These are phyloP conservation scores for Xenus cinereus DNA, from an alignment of 2,113 vertebrate species.

Conservation along the genomic window DNA sequence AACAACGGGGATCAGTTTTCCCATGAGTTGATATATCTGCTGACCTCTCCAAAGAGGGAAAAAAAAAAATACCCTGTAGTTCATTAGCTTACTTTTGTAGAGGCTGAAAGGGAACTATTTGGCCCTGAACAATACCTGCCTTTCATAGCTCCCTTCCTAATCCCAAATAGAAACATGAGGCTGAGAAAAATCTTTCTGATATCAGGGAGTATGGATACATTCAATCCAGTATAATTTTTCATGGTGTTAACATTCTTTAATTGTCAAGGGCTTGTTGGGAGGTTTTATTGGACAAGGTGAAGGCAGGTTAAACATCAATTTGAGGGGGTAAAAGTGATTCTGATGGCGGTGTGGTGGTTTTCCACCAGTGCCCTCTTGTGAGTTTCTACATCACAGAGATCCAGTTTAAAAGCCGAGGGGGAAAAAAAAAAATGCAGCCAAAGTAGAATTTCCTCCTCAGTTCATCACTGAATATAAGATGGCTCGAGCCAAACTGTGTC, in stretches of 20 bases:
- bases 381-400: background rate
- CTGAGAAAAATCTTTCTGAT: slow-evolving; percentile 36
- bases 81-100: slow-evolving; percentile 39
- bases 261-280: background rate
- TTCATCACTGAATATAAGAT: background rate
- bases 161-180: slow-evolving; percentile 34
- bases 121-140: slow-evolving; percentile 43
- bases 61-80: background rate
- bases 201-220: background rate
- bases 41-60: slow-evolving; percentile 10
- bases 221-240: background rate
- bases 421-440: background rate
- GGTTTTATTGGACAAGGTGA: background rate
- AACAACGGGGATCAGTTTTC: slow-evolving; percentile 15
- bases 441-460: background rate
- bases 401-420: background rate
- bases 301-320: background rate
- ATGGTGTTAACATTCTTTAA: background rate
- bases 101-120: slow-evolving; percentile 13
- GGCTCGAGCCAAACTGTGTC: background rate
- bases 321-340: background rate
- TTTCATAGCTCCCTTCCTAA: slow-evolving; percentile 21
- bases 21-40: background rate
- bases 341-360: background rate
- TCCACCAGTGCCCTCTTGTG: background rate